Percentiles rank a stretch among this genome's conserved stretches.
These are phyloP conservation scores for Morpho achilles DNA, from an alignment of 2,888 invertebrate species.

Conservation along the genomic window DNA sequence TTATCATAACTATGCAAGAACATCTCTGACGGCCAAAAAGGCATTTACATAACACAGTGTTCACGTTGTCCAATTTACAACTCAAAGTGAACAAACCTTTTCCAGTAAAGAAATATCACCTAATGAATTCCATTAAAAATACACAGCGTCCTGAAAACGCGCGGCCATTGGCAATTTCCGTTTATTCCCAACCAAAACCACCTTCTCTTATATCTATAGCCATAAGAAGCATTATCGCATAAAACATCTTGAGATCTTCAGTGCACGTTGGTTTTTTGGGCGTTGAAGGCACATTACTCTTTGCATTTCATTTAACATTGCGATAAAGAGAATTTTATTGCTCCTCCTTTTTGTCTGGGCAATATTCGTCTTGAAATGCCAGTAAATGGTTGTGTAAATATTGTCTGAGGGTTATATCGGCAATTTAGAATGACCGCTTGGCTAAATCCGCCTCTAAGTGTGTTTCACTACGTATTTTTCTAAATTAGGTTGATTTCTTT, in stretches of 20 bases:
- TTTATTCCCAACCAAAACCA: conserved; percentile 6
- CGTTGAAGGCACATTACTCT: conserved; percentile 23
- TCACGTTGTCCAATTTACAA: conserved; percentile 28
- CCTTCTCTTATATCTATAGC: conserved; percentile 11
- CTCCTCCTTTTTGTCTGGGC: conserved; percentile 13
- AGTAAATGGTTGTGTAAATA: conserved; percentile 13
- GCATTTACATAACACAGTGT: conserved; percentile 23
- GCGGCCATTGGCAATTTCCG: conserved; percentile 18
- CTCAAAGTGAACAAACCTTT: conserved; percentile 29
- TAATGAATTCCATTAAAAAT: conserved; percentile 32
- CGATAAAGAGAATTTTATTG: conserved; percentile 24
- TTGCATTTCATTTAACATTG: conserved; percentile 26
- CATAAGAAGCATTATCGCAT: conserved; percentile 11
- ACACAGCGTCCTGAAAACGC: conserved; percentile 20
- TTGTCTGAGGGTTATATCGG: conserved; percentile 12
- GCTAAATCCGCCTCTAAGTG: conserved; percentile 3
- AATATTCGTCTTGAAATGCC: conserved; percentile 15
- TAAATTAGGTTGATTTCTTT: neutral
- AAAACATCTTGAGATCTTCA: conserved; percentile 10
- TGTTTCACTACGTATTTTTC: conserved; percentile 3
- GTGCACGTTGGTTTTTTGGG: conserved; percentile 16
- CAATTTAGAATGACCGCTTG: conserved; percentile 9
- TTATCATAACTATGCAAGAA: conserved; percentile 14
- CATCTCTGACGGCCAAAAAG: conserved; percentile 20
- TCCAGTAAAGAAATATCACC: conserved; percentile 28